phyloP scores from a whole-genome alignment of 2,888 invertebrate genomes.

The Petrolisthes manimaculis region DNA sequence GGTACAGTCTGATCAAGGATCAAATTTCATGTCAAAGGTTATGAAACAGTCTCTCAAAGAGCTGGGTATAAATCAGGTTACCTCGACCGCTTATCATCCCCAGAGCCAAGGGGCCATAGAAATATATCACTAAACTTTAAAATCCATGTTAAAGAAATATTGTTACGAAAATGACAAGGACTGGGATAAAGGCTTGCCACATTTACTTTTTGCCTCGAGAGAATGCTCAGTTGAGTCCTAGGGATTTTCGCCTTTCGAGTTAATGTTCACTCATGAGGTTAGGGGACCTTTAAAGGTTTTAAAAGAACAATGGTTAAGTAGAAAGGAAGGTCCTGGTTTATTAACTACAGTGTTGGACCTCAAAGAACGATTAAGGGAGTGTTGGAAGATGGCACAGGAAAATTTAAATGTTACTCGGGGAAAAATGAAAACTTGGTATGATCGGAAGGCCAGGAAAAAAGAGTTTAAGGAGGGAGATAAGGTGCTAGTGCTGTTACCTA shows the following conservation, averaged over 20 bases:
- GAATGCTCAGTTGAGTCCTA: constrained; percentile 4
- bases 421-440: constrained; percentile 17
- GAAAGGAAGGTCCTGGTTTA: not conserved
- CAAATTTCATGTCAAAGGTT: constrained; percentile 15
- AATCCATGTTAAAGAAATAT: constrained; percentile 19
- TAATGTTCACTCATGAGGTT: constrained; percentile 15
- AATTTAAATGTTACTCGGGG: not conserved
- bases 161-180: constrained; percentile 9
- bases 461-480: constrained; percentile 1
- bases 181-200: constrained; percentile 21
- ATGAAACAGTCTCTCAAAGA: constrained; percentile 4
- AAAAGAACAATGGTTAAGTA: constrained; percentile 4
- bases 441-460: not conserved
- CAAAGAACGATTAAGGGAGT: not conserved
- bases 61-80: not conserved
- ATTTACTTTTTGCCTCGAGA: constrained; percentile 17
- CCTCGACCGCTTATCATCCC: constrained; percentile 7
- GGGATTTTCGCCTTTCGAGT: constrained; percentile 3
- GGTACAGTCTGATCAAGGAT: constrained; percentile 29
- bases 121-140: constrained; percentile 19
- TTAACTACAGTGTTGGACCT: not conserved
- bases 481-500: constrained; percentile 3
- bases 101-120: constrained; percentile 22
- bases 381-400: not conserved
- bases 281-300: constrained; percentile 22